These are phyloP conservation scores for Drosophila meridiana DNA, from an alignment of 2,888 invertebrate species.

Conservation along the genomic window DNA sequence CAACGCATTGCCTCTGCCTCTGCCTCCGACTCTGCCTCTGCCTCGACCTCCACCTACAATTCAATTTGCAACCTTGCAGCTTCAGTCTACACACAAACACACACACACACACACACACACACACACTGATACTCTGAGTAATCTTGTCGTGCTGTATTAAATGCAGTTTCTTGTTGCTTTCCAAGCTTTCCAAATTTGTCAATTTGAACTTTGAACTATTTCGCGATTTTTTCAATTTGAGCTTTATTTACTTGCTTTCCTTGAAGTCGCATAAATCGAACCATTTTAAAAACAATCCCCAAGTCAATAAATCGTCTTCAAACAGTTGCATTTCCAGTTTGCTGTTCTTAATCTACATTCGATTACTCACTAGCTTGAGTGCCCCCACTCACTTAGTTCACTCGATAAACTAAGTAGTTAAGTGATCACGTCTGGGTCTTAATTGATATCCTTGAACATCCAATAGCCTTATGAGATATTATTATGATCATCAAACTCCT, in stretches of 20 bases:
- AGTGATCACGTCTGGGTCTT: not conserved
- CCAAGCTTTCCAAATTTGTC: slow-evolving; percentile 56
- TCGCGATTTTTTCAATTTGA: not conserved
- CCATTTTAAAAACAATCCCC: slow-evolving; percentile 6
- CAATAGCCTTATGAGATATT: not conserved
- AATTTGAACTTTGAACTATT: slow-evolving; percentile 56
- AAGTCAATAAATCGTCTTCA: slow-evolving; percentile 18
- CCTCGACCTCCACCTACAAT: slow-evolving; percentile 74
- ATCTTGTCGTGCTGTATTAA: slow-evolving; percentile 27
- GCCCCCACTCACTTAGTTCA: not conserved
- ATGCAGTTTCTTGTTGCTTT: slow-evolving; percentile 43
- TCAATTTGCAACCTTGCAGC: slow-evolving; percentile 66
- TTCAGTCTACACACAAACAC: slow-evolving; percentile 27
- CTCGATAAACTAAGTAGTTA: not conserved
- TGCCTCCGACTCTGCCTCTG: slow-evolving; percentile 38
- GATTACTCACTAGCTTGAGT: not conserved
- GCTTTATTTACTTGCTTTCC: slow-evolving; percentile 25
- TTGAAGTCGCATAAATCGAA: slow-evolving; percentile 20
- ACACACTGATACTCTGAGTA: slow-evolving; percentile 3
- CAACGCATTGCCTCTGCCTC: slow-evolving; percentile 52
- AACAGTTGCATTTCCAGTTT: slow-evolving; percentile 22
- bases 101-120: slow-evolving; percentile 18
- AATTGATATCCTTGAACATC: not conserved
- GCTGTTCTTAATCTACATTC: slow-evolving; percentile 28
- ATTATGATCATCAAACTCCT: not conserved